A percentile compares a stretch with the other conserved stretches of the same genome.
Conservation (phyloP, 2,888 invertebrate genomes). For the Cheilosia grossa region DNA sequence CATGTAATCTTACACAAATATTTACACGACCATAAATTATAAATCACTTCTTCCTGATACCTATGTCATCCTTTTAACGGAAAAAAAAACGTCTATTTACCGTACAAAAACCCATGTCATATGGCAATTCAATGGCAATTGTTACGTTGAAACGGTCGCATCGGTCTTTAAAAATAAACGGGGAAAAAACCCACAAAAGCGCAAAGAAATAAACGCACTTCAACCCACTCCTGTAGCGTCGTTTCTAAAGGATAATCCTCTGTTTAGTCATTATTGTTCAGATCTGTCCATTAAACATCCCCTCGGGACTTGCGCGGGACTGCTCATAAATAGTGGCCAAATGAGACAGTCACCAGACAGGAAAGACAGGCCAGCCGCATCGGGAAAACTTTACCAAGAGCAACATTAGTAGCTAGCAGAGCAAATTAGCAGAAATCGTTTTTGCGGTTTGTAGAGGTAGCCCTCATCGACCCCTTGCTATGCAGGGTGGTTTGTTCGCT, state of each 20-base stretch:
- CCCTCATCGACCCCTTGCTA: constrained; percentile 52
- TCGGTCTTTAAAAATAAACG: neutral
- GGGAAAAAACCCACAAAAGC: constrained; percentile 22
- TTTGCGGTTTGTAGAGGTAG: constrained; percentile 48
- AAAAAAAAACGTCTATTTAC: neutral
- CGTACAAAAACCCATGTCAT: constrained; percentile 18
- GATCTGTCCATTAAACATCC: constrained; percentile 64
- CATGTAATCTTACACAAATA: neutral
- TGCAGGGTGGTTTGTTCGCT: constrained; percentile 18
- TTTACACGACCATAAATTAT: constrained; percentile 49
- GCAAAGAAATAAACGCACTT: constrained; percentile 12
- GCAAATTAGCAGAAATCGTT: constrained; percentile 58
- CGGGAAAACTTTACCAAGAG: constrained; percentile 16
- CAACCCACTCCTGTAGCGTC: neutral
- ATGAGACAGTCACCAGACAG: constrained; percentile 65
- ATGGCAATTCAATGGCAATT: constrained; percentile 39
- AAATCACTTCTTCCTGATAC: constrained; percentile 34
- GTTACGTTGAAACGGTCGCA: constrained; percentile 8
- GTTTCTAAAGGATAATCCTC: constrained; percentile 56
- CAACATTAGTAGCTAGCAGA: neutral
- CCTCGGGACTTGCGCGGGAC: constrained; percentile 46
- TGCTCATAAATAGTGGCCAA: constrained; percentile 68
- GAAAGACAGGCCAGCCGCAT: constrained; percentile 29
- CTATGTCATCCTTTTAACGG: neutral
- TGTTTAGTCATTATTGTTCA: constrained; percentile 63